Evolutionary conservation across 2,797 vertebrate species (phyloP), one percentile per base, ranked within the genome.

Genomic region (Manis crassicaudata): DNA sequence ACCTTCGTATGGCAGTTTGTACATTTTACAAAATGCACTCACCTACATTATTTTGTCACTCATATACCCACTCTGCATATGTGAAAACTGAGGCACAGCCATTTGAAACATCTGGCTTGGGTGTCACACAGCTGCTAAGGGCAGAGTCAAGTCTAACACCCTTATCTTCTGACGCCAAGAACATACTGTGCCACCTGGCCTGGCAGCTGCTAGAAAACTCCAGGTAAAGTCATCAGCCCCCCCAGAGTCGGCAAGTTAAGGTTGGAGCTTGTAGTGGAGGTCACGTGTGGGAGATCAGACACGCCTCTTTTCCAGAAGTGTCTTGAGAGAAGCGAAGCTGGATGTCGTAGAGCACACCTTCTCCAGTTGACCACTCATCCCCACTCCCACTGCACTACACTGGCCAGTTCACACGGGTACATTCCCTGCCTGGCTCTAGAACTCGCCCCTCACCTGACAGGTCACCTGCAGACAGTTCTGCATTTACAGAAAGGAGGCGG

Each of bases 321-420:
- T 29, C 70, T 60, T 23, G 18, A 76, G 93, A 77, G 58, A 25
- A 18, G 35, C 40, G 20, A 23, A 9, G 43, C 75, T 77, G 43
- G 62, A 70, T 35, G 46, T 72, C 56, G 88, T 25, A 70, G 35
- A 40, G 27, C 1, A 1, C 17, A 35, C 0, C 3, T 60, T 40
- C 52, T 40, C 21, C 10, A 23, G 6, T 12, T 67, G 12, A 3
- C 37, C 68, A 35, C 0, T 13, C 2, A 0, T 16, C 52, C 18
- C 32, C 14, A n/a, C 13, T 65, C 37, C 60, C 27, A 0, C 68
- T 7, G 17, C 17, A 68, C 13, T 2, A n/a, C 7, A 9, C 27
- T 35, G 27, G 70, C n/a, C 35, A 2, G 1, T 14, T 56, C 25
- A 14, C 9, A 14, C 10, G 0, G 6, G 17, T 5, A 3, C 13